Conservation (phyloP, 2,888 invertebrate species). For the Brachylomia viminalis region DNA sequence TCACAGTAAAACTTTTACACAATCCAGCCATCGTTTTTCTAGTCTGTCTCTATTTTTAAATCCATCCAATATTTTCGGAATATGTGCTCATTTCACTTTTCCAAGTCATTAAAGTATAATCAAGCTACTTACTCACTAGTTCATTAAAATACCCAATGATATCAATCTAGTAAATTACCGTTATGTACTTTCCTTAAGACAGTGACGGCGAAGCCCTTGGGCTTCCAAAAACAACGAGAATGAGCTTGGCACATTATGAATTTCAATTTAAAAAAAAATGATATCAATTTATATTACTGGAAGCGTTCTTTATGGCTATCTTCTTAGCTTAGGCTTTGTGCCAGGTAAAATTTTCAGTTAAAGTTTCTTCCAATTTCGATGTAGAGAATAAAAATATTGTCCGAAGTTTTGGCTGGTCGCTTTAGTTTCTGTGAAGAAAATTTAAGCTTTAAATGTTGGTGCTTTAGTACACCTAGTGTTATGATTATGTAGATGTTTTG, state of each 20-base stretch:
- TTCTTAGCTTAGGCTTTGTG: conserved; percentile 40
- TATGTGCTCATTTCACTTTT: not conserved
- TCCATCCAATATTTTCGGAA: not conserved
- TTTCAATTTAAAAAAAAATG: conserved; percentile 4
- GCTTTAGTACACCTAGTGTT: conserved; percentile 2
- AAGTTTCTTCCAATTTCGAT: conserved; percentile 34
- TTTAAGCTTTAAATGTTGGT: conserved; percentile 45
- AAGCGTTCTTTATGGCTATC: conserved; percentile 6
- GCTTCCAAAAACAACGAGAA: conserved; percentile 25
- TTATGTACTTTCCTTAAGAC: not conserved
- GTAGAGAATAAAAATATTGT: conserved; percentile 26
- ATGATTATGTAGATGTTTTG: conserved; percentile 17
- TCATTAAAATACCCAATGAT: conserved; percentile 1
- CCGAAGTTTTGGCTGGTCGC: conserved; percentile 47
- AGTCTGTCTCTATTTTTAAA: not conserved
- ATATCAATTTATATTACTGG: conserved; percentile 26
- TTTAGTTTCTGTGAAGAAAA: conserved; percentile 26
- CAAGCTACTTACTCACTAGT: not conserved
- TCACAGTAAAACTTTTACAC: not conserved
- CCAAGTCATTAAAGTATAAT: not conserved
- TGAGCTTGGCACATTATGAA: conserved; percentile 16
- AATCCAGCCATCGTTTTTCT: not conserved
- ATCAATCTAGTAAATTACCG: not conserved
- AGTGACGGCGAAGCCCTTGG: not conserved
- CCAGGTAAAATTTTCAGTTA: conserved; percentile 49